Percentiles rank a stretch among this genome's conserved stretches.
Conservation (phyloP, 2,113 vertebrate genomes). For the Sturnus vulgaris region DNA sequence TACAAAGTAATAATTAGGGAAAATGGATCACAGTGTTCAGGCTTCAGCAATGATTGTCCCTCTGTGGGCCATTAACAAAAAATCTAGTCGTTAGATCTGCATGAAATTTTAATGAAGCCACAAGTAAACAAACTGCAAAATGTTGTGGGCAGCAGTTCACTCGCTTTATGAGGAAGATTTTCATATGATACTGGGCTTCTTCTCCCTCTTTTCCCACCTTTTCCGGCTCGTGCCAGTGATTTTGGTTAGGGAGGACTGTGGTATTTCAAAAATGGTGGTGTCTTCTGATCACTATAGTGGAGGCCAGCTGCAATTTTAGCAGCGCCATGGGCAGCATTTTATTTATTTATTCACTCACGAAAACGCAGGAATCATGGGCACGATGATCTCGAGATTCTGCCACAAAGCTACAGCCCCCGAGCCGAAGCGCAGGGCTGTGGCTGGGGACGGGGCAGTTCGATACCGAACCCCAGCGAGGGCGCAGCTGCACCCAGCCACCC, state of each 20-base stretch:
- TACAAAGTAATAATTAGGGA: constrained; percentile 73
- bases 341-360: background rate
- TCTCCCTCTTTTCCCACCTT: background rate
- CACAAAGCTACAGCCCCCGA: background rate
- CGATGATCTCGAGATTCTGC: rapidly evolving
- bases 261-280: background rate
- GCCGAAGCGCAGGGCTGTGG: rapidly evolving
- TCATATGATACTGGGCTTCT: background rate
- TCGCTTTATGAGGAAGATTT: background rate
- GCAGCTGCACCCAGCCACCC: background rate
- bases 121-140: constrained; percentile 69
- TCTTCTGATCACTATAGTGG: background rate
- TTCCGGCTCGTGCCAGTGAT: background rate
- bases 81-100: constrained; percentile 60
- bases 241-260: background rate
- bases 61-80: constrained; percentile 74
- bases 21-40: constrained; percentile 70
- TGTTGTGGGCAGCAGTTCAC: constrained; percentile 9
- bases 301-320: background rate
- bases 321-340: background rate
- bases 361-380: background rate
- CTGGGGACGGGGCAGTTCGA: too few species aligned
- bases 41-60: constrained; percentile 60
- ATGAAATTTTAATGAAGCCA: constrained; percentile 75
- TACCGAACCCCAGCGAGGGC: too few species aligned